A percentile compares a stretch with the other conserved stretches of the same genome.
Conservation (phyloP, 2,888 invertebrate genomes). For the Cordilura impudica region DNA sequence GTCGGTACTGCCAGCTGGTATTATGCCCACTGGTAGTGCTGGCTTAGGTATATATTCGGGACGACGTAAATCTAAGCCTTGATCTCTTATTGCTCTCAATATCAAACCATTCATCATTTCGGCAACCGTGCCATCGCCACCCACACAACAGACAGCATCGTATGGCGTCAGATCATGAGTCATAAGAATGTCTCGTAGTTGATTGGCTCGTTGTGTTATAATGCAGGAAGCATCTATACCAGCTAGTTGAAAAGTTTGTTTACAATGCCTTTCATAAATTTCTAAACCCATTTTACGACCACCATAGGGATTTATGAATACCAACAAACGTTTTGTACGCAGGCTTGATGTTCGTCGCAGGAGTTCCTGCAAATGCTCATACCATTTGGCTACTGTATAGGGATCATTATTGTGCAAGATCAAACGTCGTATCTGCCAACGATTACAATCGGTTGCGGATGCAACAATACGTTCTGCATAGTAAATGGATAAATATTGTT, state of each 20-base stretch:
- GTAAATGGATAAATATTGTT: conserved; percentile 80
- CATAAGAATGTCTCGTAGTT: conserved; percentile 84
- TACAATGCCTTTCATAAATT: conserved; percentile 86
- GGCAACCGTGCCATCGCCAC: conserved; percentile 92
- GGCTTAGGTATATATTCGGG: conserved; percentile 76
- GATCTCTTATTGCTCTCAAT: conserved; percentile 79
- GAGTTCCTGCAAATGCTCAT: conserved; percentile 80
- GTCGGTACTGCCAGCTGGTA: conserved; percentile 88
- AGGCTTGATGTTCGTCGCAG: conserved; percentile 64
- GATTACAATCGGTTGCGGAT: conserved; percentile 79
- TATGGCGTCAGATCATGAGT: conserved; percentile 80
- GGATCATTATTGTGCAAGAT: conserved; percentile 81
- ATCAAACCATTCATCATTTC: conserved; percentile 87
- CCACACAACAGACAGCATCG: conserved; percentile 88
- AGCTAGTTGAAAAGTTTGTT: conserved; percentile 82
- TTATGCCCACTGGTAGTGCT: conserved; percentile 79
- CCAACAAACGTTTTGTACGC: conserved; percentile 84
- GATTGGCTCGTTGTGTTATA: conserved; percentile 86
- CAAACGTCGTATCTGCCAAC: conserved; percentile 81
- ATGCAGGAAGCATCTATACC: conserved; percentile 83
- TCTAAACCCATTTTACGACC: conserved; percentile 86
- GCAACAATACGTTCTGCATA: conserved; percentile 79
- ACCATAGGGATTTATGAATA: conserved; percentile 91
- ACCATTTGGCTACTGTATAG: conserved; percentile 82
- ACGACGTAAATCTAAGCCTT: conserved; percentile 69